A percentile compares a stretch with the other conserved stretches of the same genome.
phyloP scores from a whole-genome alignment of 1,140 invertebrate genomes.

The Daktulosphaira vitifoliae region DNA sequence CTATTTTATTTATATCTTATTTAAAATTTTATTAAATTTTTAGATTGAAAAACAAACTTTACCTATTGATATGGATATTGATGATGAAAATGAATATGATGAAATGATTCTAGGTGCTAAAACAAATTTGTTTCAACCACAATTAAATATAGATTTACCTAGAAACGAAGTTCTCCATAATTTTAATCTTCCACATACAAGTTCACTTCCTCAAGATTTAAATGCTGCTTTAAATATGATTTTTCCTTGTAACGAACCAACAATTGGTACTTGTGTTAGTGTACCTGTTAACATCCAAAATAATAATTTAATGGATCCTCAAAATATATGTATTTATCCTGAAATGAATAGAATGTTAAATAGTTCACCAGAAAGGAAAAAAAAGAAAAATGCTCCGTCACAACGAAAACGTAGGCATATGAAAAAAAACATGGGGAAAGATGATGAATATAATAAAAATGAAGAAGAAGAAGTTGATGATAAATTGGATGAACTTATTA shows the following conservation, averaged over 20 bases:
- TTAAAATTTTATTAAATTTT: too few species aligned
- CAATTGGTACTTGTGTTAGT: conserved; percentile 35
- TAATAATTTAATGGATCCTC: conserved; percentile 1
- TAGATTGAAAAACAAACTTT: conserved; percentile 24
- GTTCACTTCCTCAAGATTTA: conserved; percentile 53
- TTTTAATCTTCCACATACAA: conserved; percentile 33
- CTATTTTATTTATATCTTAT: too few species aligned
- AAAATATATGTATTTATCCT: background rate
- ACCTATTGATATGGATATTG: conserved; percentile 47
- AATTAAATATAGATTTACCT: background rate
- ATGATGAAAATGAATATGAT: conserved; percentile 42
- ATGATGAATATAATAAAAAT: conserved; percentile 35
- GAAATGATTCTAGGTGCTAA: conserved; percentile 16
- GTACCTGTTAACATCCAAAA: background rate
- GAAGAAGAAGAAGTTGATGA: conserved; percentile 33
- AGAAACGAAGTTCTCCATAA: conserved; percentile 14
- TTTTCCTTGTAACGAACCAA: conserved; percentile 46
- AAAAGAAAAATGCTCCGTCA: conserved; percentile 38
- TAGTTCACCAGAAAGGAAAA: background rate
- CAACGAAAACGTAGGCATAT: conserved; percentile 38
- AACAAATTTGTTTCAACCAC: background rate
- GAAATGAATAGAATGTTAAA: background rate
- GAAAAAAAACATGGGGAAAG: conserved; percentile 33
- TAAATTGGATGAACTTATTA: background rate
- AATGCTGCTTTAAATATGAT: conserved; percentile 63